Conservation (phyloP, 2,113 vertebrate species). For the cattle (Bos taurus) region ARS-UCD2.0 NC_037348.1:23819001-23819500, state of each 20-base stretch:
- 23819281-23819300: not conserved
- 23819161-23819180: not conserved
- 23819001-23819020: not conserved
- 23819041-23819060: not conserved
- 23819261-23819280: not conserved
- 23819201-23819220: not conserved
- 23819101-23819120: not conserved
- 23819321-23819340: not conserved
- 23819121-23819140: not conserved
- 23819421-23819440: not conserved
- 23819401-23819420: no score
- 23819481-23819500: not conserved
- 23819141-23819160: not conserved
- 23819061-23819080: not conserved
- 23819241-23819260: not conserved
- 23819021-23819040: not conserved
- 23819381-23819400: not conserved
- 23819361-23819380: not conserved
- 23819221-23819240: not conserved
- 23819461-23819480: not conserved
- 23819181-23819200: not conserved
- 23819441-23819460: not conserved
- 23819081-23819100: not conserved
- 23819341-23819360: rapidly evolving
- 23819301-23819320: not conserved